Evolutionary conservation across 1,140 invertebrate species (phyloP).

Genomic region (Apis mellifera): Amel_HAv3.1 CM009931.2:25089001-25089500

Average conservation of each 20-base stretch:
- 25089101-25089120: background rate
- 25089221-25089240: background rate
- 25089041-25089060: background rate
- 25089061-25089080: background rate
- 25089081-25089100: background rate
- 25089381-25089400: conserved; percentile 24
- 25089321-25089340: conserved; percentile 19
- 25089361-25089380: conserved; percentile 32
- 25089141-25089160: background rate
- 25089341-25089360: conserved; percentile 39
- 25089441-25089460: background rate
- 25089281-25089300: background rate
- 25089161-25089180: background rate
- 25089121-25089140: background rate
- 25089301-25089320: background rate
- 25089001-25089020: background rate
- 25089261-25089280: background rate
- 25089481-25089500: no score
- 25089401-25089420: conserved; percentile 15
- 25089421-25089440: conserved; percentile 10
- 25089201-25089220: background rate
- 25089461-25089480: background rate
- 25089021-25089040: no score
- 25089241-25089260: background rate
- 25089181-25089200: background rate